Evolutionary conservation across 1,140 invertebrate species (phyloP), one percentile per base, ranked within the genome.

Genomic region (Choristoneura fumiferana): DNA sequence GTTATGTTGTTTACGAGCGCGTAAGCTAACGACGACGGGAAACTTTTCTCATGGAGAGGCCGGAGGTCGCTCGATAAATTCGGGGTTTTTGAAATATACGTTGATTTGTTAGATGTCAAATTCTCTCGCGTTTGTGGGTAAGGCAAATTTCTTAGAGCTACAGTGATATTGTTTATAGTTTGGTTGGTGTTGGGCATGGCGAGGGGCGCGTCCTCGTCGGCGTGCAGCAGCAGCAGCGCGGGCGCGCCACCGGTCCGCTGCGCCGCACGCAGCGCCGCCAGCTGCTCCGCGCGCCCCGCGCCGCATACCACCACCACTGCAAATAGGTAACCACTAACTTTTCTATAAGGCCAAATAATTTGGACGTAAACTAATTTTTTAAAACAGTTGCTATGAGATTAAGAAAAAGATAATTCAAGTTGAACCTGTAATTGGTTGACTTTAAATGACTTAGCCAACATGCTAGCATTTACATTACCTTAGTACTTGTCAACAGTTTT

Each of bases 271-370:
- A 9, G 14, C 13, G 40, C 18, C 9, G 43, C 33, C 10, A 49
- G 14, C 52, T 34, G 39, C 36, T n/a, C 49, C 14, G 18, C 6
- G 14, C 35, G 5, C 36, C n/a, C 15, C 34, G 6, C 9, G 18
- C 13, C 60, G 54, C 72, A 74, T 39, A 63, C 13, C 49, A 74
- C 62, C 43, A 72, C 65, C 14, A 75, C 69, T 75, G 65, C 9
- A 67, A 69, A n/a, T n/a, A n/a, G n/a, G n/a, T n/a, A n/a, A n/a
- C n/a, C n/a, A n/a, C n/a, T n/a, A n/a, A n/a, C n/a, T n/a, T n/a
- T n/a, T n/a, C n/a, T n/a, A n/a, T n/a, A n/a, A n/a, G n/a, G n/a
- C n/a, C n/a, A n/a, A n/a, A n/a, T n/a, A n/a, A n/a, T n/a, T n/a
- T n/a, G n/a, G n/a, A n/a, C n/a, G n/a, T n/a, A n/a, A n/a, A n/a